These are phyloP conservation scores for Nebria ingens DNA, from an alignment of 1,140 invertebrate genomes.

Conservation along the genomic window DNA sequence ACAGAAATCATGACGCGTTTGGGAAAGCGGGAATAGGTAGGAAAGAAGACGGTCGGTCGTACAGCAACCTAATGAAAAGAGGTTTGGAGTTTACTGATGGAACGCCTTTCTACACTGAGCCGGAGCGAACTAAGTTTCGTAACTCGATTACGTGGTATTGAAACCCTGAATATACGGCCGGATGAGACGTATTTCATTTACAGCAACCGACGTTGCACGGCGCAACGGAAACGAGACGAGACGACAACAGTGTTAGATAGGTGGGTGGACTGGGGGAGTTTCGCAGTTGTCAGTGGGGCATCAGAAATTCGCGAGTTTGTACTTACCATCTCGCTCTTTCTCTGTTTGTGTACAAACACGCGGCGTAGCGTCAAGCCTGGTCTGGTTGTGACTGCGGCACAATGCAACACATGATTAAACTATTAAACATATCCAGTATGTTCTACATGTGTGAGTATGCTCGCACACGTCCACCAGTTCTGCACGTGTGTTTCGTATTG, in stretches of 20 bases:
- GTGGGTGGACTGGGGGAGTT: too few relatives aligned
- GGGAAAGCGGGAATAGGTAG: neutral
- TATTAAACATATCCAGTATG: neutral
- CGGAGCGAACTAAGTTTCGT: conserved; percentile 11
- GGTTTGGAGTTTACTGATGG: neutral
- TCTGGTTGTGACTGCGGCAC: neutral
- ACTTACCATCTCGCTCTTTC: too few relatives aligned
- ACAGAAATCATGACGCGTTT: too few relatives aligned
- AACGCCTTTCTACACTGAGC: neutral
- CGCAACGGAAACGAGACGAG: neutral
- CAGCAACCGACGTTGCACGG: neutral
- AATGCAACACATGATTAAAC: neutral
- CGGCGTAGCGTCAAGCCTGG: too few relatives aligned
- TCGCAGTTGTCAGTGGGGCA: too few relatives aligned
- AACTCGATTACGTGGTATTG: conserved; percentile 11
- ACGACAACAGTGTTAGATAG: too few relatives aligned
- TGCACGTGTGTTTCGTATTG: neutral
- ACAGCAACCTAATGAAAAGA: neutral
- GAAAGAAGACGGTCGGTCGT: too few relatives aligned
- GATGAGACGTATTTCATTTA: conserved; percentile 6
- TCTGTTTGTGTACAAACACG: too few relatives aligned
- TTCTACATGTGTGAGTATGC: too few relatives aligned
- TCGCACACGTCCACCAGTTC: too few relatives aligned
- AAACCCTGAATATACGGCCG: conserved; percentile 8
- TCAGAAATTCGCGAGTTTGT: too few relatives aligned